Conservation (phyloP, 2,888 invertebrate genomes). For the Pilophorus perplexus region DNA sequence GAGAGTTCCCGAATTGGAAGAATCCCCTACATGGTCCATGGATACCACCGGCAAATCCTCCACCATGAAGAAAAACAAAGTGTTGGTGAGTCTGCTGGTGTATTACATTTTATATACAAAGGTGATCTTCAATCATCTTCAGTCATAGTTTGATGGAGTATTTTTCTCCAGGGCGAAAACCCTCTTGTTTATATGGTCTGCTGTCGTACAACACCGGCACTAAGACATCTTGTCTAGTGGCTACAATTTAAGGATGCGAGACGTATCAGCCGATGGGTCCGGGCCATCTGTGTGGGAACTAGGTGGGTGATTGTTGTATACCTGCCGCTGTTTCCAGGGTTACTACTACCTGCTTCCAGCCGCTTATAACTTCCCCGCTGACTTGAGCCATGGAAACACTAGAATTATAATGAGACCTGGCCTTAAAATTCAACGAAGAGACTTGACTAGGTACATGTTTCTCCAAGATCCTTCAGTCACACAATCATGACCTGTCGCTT, state of each 20-base stretch:
- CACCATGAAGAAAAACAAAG: conserved; percentile 41
- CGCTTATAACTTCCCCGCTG: conserved; percentile 3
- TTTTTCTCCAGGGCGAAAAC: no score
- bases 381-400: conserved; percentile 25
- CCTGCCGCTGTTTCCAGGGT: conserved; percentile 33
- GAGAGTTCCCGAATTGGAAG: conserved; percentile 41
- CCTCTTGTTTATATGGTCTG: no score
- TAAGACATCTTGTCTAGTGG: background rate
- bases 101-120: no score
- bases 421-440: no score
- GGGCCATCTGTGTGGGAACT: conserved; percentile 34
- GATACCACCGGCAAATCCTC: conserved; percentile 35
- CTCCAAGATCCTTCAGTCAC: no score
- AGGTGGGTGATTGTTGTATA: conserved; percentile 34
- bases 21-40: conserved; percentile 38
- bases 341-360: conserved; percentile 26
- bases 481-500: no score
- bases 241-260: background rate
- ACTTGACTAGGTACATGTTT: no score
- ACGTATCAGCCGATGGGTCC: background rate
- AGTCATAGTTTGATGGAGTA: no score
- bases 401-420: conserved; percentile 10
- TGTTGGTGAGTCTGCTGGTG: conserved; percentile 32
- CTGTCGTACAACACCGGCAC: background rate
- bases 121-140: no score